Percentiles rank a stretch among this genome's conserved stretches.
Conservation (phyloP, 2,888 invertebrate species). For the Adelognathus sp. region DNA sequence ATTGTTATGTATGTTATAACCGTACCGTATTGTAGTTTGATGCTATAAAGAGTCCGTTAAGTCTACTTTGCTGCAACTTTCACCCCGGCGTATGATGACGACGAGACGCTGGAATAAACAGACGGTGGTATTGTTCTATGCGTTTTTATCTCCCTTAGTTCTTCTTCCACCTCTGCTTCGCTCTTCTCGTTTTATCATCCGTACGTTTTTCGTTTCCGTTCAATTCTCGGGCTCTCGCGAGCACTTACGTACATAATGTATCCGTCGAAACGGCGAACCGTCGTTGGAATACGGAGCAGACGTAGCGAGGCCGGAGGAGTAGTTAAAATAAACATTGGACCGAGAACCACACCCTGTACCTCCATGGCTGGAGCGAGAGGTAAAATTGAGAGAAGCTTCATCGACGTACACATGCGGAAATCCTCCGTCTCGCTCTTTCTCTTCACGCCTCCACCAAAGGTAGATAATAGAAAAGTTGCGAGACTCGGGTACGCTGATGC, state of each 20-base stretch:
- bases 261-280: slow-evolving; percentile 43
- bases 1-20: slow-evolving; percentile 16
- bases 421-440: too few species aligned
- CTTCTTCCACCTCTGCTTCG: not conserved
- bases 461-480: slow-evolving; percentile 51
- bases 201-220: not conserved
- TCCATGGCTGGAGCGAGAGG: slow-evolving; percentile 4
- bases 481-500: slow-evolving; percentile 11
- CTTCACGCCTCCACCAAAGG: slow-evolving; percentile 26
- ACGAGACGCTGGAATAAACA: slow-evolving; percentile 44
- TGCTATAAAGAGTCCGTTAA: slow-evolving; percentile 40
- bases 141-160: not conserved
- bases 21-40: slow-evolving; percentile 27
- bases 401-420: not conserved
- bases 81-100: slow-evolving; percentile 3
- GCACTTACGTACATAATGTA: slow-evolving; percentile 51
- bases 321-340: slow-evolving; percentile 52
- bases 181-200: slow-evolving; percentile 11
- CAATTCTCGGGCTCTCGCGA: not conserved
- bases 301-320: slow-evolving; percentile 35
- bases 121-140: slow-evolving; percentile 31
- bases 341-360: slow-evolving; percentile 17
- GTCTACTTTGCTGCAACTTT: slow-evolving; percentile 39
- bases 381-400: slow-evolving; percentile 24
- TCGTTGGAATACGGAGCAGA: slow-evolving; percentile 4